Evolutionary conservation across 2,888 invertebrate genomes (phyloP), one percentile per base, ranked within the genome.

Genomic region (Chrysopilus asiliformis): DNA sequence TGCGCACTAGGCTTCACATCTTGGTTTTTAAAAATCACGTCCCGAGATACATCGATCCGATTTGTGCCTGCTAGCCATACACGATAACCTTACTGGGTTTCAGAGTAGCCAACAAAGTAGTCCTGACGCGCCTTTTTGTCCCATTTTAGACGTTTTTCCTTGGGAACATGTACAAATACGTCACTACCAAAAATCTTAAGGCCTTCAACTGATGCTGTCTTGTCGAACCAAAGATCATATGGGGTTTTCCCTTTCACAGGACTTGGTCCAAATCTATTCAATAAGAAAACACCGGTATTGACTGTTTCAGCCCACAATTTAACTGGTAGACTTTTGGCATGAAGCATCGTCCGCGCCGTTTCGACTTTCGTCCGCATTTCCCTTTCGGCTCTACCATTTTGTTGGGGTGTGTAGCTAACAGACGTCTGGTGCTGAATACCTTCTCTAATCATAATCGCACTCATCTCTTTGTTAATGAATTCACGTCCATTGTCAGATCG

Each of bases 271-370:
- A 42, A 54, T 29, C 55, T 41, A 34, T 58, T 60, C 4, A 59
- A 40, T 18, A 56, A 37, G 38, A 52, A 57, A 2, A 50, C 49
- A 10, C 53, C 54, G 34, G 50, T 53, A 5, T 51, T 47, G 0
- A 57, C 49, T 4, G 58, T 58, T 44, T 61, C 59, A 3, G 56
- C 57, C 59, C 57, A 60, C 6, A 55, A 44, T n/a, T 45, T 44
- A 17, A 45, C 36, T 17, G 39, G 27, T 7, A 53, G 24, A 1
- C 46, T 49, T 39, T 39, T 45, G 5, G 37, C 37, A 39, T 47
- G 41, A 17, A 47, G 38, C 39, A 49, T 43, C 8, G 45, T 22
- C 26, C 55, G 42, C 14, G 51, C 53, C 14, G 52, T 47, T 43
- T 57, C 56, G 5, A 56, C 46, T 12, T 56, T 43, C 27, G 51